Base-by-base conservation (phyloP, 2,888 invertebrate species). In the Erannis defoliaria region DNA sequence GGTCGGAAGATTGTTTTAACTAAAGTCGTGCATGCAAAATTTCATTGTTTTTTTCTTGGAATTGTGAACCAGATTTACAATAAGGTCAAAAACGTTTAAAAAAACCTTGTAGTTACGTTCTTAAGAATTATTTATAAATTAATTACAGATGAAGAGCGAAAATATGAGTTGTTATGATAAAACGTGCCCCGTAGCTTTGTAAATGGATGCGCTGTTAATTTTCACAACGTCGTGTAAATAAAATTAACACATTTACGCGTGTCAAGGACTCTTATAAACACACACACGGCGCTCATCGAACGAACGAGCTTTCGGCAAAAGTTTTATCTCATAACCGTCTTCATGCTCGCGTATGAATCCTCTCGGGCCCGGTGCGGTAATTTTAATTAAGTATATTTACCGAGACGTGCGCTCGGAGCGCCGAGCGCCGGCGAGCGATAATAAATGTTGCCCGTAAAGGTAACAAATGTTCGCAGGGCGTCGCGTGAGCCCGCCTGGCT, bases 381-480 rank as follows among this genome's bases (percentile, higher is more conserved):
- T 90, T 90, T 90, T 90, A 90, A 90, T 90, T 90, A 90, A 90
- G 84, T 85, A 86, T 88, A 87, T 89, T 89, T 86, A 84, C 82
- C 75, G 83, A 81, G 81, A 85, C 80, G 82, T 81, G 84, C 81
- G 77, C 73, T 29, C 16, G 43, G 53, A 45, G 45, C 21, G 75
- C 71, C 72, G 76, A 76, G 78, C 76, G 62, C 76, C 73, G 72
- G 75, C 66, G 82, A 76, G 70, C 67, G 72, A 80, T 88, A 83
- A 88, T 87, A 86, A 88, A 90, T 89, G 88, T 84, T 82, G 73
- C 75, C 80, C 77, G 84, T 86, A 85, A 86, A 85, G 80, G 84
- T 88, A 86, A 89, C 86, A 84, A 90, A 91, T 86, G 86, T 77
- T 80, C 73, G 75, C 73, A 75, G 74, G 73, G 65, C 62, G 54